Percentiles rank a stretch among this genome's conserved stretches.
phyloP scores from a whole-genome alignment of 2,113 vertebrate species.

The Thryonomys swinderianus region DNA sequence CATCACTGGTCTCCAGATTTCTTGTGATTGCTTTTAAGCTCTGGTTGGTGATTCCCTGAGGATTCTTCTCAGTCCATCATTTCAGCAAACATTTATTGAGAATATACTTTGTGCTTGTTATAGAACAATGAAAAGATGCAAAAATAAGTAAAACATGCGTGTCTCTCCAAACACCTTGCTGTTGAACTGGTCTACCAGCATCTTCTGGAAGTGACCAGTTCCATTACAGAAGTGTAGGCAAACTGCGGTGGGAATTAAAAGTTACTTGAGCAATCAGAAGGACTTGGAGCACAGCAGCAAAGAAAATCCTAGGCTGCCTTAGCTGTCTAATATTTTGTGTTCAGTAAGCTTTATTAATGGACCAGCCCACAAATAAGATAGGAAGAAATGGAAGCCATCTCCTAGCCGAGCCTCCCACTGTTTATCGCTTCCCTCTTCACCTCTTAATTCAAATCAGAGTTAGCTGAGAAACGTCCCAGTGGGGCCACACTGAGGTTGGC shows the following conservation, averaged over 20 bases:
- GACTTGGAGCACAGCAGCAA: background rate
- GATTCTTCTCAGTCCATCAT: slow-evolving; percentile 1
- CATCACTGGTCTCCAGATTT: background rate
- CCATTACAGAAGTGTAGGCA: background rate
- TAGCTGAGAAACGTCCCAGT: background rate
- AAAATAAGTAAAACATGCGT: background rate
- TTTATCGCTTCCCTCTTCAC: background rate
- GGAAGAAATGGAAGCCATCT: background rate
- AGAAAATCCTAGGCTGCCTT: background rate
- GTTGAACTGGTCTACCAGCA: background rate
- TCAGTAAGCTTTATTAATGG: slow-evolving; percentile 4
- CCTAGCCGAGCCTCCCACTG: background rate
- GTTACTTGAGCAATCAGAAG: background rate
- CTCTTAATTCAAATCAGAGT: background rate
- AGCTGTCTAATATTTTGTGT: background rate
- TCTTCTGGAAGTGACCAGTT: background rate
- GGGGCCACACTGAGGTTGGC: background rate
- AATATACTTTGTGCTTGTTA: background rate
- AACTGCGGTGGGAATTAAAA: background rate
- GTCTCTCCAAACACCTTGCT: background rate
- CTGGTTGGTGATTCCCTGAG: slow-evolving; percentile 17
- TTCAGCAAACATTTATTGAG: slow-evolving; percentile 26
- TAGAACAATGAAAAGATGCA: background rate
- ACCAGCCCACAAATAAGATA: background rate
- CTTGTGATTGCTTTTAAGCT: slow-evolving; percentile 19